Conservation (phyloP, 2,888 invertebrate species). For the Tuberolachnus salignus region DNA sequence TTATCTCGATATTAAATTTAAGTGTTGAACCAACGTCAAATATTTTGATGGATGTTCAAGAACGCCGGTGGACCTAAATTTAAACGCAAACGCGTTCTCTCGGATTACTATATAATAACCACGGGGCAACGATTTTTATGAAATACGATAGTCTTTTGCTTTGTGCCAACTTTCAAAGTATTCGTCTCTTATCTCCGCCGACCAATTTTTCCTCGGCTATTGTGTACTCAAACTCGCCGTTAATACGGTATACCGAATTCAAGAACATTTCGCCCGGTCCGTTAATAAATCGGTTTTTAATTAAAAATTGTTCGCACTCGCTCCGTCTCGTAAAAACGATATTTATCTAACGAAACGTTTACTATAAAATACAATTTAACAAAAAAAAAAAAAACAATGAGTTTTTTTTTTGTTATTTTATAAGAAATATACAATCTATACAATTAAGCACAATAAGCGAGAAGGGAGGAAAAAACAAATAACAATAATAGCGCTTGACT, state of each 20-base stretch:
- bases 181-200: slow-evolving; percentile 23
- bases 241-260: neutral
- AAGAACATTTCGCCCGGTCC: slow-evolving; percentile 22
- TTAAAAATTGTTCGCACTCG: neutral
- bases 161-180: slow-evolving; percentile 26
- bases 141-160: slow-evolving; percentile 25
- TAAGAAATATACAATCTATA: too few species aligned
- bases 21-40: slow-evolving; percentile 21
- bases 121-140: slow-evolving; percentile 21
- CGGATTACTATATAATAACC: slow-evolving; percentile 3
- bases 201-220: slow-evolving; percentile 19
- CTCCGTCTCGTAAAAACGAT: too few species aligned
- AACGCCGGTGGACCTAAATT: slow-evolving; percentile 6
- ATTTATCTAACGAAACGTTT: too few species aligned
- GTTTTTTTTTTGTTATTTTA: too few species aligned
- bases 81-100: slow-evolving; percentile 9
- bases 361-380: too few species aligned
- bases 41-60: slow-evolving; percentile 9
- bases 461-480: too few species aligned
- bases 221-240: neutral
- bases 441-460: too few species aligned
- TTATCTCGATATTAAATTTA: slow-evolving; percentile 12
- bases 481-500: too few species aligned
- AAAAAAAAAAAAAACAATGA: too few species aligned
- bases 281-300: slow-evolving; percentile 28